Conservation (phyloP, 1,140 invertebrate genomes). For the Charaxes varanes region DNA sequence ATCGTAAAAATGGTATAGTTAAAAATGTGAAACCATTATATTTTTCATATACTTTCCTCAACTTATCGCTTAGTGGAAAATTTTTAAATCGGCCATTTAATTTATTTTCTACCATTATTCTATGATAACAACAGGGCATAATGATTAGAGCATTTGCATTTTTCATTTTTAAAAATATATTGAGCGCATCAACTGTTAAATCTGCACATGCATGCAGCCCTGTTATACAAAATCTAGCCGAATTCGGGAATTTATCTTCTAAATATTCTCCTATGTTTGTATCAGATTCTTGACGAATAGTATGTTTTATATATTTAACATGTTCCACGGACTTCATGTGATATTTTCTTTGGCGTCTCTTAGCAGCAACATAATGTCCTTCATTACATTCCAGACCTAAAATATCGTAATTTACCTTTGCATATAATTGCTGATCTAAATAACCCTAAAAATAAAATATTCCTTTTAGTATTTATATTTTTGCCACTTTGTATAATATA, state of each 20-base stretch:
- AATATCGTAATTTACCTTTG: slow-evolving; percentile 78
- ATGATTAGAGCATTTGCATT: slow-evolving; percentile 78
- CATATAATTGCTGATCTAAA: slow-evolving; percentile 80
- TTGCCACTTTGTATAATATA: no score
- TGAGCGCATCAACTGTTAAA: slow-evolving; percentile 82
- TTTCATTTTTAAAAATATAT: slow-evolving; percentile 80
- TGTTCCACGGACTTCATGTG: slow-evolving; percentile 67
- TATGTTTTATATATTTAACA: slow-evolving; percentile 77
- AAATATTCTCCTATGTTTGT: slow-evolving; percentile 62
- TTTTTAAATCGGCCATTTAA: slow-evolving; percentile 72
- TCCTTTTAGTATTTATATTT: no score
- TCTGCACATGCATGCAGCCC: slow-evolving; percentile 89
- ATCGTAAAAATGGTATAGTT: slow-evolving; percentile 77
- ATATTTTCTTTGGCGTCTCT: slow-evolving; percentile 75
- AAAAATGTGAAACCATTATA: slow-evolving; percentile 61
- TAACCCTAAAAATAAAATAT: slow-evolving; percentile 76
- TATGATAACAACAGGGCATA: slow-evolving; percentile 92
- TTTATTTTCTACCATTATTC: slow-evolving; percentile 63
- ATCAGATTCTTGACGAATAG: slow-evolving; percentile 71
- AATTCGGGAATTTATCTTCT: slow-evolving; percentile 48
- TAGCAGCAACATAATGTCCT: slow-evolving; percentile 78
- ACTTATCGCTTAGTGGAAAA: slow-evolving; percentile 77
- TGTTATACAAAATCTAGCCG: slow-evolving; percentile 38
- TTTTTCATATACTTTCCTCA: slow-evolving; percentile 52
- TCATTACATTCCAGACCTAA: slow-evolving; percentile 83